phyloP scores from a whole-genome alignment of 2,113 vertebrate genomes.

The Grantiella picta region DNA sequence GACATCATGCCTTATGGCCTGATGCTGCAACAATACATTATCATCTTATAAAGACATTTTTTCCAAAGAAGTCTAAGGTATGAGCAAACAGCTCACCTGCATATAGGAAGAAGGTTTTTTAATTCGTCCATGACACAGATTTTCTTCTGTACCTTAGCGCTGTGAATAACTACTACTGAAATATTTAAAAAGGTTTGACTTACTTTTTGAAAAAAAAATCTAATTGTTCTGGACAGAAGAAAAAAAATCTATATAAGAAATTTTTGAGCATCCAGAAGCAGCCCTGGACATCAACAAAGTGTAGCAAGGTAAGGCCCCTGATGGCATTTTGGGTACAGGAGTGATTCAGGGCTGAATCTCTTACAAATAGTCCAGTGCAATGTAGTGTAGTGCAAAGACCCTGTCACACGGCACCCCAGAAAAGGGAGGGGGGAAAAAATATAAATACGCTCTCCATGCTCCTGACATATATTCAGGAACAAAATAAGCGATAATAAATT shows the following conservation, averaged over 20 bases:
- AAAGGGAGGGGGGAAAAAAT: neutral
- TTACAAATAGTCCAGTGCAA: neutral
- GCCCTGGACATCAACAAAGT: neutral
- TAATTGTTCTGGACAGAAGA: neutral
- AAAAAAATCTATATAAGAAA: neutral
- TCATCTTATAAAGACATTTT: neutral
- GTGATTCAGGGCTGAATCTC: neutral
- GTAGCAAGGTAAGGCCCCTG: neutral
- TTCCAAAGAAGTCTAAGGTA: neutral
- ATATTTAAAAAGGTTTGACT: neutral
- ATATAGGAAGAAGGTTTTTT: neutral
- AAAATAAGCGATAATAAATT: conserved; percentile 41
- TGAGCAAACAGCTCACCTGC: neutral
- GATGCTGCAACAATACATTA: neutral
- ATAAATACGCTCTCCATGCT: conserved; percentile 41
- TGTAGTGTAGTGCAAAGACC: neutral
- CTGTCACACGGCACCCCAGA: neutral
- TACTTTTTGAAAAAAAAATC: neutral
- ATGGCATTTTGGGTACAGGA: rapidly evolving
- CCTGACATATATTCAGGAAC: conserved; percentile 12
- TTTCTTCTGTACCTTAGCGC: neutral
- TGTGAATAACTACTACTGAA: neutral
- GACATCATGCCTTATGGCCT: neutral
- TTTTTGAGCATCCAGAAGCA: neutral
- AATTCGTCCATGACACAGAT: neutral